These are phyloP conservation scores for Tanypteryx hageni DNA, from an alignment of 2,888 invertebrate genomes.

Conservation along the genomic window DNA sequence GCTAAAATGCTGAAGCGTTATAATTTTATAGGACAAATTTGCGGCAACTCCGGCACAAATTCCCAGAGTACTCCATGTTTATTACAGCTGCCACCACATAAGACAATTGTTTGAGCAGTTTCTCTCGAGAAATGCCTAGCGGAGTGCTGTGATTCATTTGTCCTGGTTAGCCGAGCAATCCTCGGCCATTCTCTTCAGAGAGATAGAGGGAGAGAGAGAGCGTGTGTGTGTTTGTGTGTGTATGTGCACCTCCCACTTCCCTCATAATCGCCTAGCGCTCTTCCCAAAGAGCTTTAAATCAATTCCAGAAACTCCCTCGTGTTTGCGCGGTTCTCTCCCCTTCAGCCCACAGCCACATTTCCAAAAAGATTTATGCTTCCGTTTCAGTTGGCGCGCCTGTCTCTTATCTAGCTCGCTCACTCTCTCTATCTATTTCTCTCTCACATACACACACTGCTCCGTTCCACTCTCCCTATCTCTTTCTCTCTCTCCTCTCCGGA, in stretches of 20 bases:
- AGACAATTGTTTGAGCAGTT: not conserved
- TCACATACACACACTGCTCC: not conserved
- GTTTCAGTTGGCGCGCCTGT: not conserved
- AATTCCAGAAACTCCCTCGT: not conserved
- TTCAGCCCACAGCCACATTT: not conserved
- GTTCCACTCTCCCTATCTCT: not conserved
- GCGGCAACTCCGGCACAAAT: not conserved
- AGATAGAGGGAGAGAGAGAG: not conserved
- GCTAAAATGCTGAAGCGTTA: too few species aligned
- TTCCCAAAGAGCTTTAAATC: constrained; percentile 7
- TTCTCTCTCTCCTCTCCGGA: not conserved
- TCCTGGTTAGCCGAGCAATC: constrained; percentile 8
- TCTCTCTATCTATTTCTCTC: not conserved
- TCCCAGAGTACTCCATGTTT: not conserved
- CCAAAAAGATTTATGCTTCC: constrained; percentile 22
- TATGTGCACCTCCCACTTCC: not conserved
- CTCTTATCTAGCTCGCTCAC: not conserved
- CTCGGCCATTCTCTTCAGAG: not conserved
- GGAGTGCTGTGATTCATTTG: constrained; percentile 13
- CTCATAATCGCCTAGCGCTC: not conserved
- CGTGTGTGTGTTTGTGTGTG: not conserved
- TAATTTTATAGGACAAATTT: too few species aligned
- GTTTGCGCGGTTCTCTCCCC: not conserved
- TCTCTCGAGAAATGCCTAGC: not conserved
- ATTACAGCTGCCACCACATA: not conserved